Conservation (phyloP, 2,888 invertebrate genomes). For the Yponomeuta plumbellus region DNA sequence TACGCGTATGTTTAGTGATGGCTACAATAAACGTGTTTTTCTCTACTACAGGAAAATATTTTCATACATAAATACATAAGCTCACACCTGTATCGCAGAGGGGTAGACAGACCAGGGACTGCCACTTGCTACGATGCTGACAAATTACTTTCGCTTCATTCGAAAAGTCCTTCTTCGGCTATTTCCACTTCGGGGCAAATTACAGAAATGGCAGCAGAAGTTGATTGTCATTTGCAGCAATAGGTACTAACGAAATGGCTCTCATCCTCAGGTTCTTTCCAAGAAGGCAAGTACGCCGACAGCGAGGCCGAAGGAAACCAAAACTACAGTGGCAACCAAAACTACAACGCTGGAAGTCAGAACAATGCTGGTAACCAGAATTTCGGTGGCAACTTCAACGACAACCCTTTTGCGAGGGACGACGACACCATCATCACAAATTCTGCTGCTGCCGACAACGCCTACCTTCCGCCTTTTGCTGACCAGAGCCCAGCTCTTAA, state of each 20-base stretch:
- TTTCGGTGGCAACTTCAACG: conserved; percentile 24
- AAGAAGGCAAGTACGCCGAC: conserved; percentile 45
- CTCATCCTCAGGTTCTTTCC: conserved; percentile 50
- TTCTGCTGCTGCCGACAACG: neutral
- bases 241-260: neutral
- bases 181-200: too few species aligned
- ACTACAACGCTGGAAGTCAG: neutral
- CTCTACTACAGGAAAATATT: too few species aligned
- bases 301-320: conserved; percentile 24
- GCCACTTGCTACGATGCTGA: too few species aligned
- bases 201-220: too few species aligned
- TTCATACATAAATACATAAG: too few species aligned
- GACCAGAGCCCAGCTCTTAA: neutral
- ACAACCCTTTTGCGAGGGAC: conserved; percentile 5
- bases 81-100: too few species aligned
- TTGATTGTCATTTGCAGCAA: too few species aligned
- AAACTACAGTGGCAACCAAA: conserved; percentile 20
- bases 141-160: too few species aligned
- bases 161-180: too few species aligned
- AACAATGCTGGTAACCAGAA: conserved; percentile 21
- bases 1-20: too few species aligned
- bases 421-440: conserved; percentile 3
- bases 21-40: too few species aligned
- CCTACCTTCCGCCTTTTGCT: conserved; percentile 3
- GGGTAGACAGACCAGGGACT: too few species aligned